Base-by-base conservation (phyloP, 2,113 vertebrate species). In the Paratilapia polleni region DNA sequence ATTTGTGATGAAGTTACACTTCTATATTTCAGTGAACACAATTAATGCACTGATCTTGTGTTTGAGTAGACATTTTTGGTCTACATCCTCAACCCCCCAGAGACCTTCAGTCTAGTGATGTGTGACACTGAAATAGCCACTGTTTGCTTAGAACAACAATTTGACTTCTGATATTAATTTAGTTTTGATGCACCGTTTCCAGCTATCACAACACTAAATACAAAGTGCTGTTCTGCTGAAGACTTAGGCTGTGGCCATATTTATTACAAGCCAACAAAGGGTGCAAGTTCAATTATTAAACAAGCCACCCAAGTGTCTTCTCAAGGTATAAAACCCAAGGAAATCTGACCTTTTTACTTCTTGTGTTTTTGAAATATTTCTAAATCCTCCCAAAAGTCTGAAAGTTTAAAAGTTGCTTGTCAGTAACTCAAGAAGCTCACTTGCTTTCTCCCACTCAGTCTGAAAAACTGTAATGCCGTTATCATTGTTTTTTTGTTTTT, bases 381-480 rank as follows among this genome's bases (percentile, higher is more conserved):
- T 47, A 47, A 49, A 13, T 19, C 28, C 9, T 15, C 15, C 43
- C 41, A 70, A 70, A 49, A 6, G 24, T 49, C 15, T 49, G 41
- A 20, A 0, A 0, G 36, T 36, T 31, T 49, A n/a, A 20, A 0
- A 0, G 41, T 31, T 49, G 43, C 66, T 73, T 47, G 28, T 52
- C 24, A 20, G 43, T 49, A 52, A 52, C 19, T 43, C 0, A 28
- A 70, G 26, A 70, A 31, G 43, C 15, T 17, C 5, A 15, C 24
- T 36, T 43, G 22, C 60, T 31, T 64, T 58, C 26, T 74, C 49
- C 15, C 57, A 52, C 38, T 63, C 31, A 31, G 26, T 38, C 19
- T 20, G 22, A 56, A 24, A 56, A 68, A 43, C 4, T 22, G 8
- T 41, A 47, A 64, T n/a, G 61, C 17, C 3, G 9, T 22, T 31